Evolutionary conservation across 2,888 invertebrate species (phyloP), one percentile per base, ranked within the genome.

Genomic region (Hofmannophila pseudospretella): DNA sequence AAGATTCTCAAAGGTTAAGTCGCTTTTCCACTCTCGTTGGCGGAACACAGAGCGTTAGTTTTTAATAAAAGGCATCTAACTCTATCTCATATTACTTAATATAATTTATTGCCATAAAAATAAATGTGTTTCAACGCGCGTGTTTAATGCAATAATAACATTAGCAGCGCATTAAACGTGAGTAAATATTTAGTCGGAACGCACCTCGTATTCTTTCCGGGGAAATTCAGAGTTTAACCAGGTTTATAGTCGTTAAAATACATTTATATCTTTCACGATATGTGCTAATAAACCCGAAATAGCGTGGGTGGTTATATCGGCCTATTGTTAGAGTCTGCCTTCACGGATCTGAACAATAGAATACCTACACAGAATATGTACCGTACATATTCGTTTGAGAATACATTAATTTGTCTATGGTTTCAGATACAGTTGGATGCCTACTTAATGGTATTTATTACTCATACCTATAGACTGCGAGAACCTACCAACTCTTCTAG

Each of bases 171-270:
- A 54, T 60, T 67, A 46, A 52, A 47, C 56, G 56, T 54, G 45
- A 45, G 58, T 66, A 68, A 73, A 71, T 60, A 63, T 72, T 71
- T 67, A 62, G 57, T 63, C 53, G 51, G 56, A 65, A 58, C 54
- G 47, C 39, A 53, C 45, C 56, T 64, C 51, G 58, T 66, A 64
- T 68, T 66, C 63, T 67, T 67, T 64, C 56, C 52, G 50, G 48
- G 56, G 49, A 61, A 60, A 59, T 60, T 50, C 51, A 44, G 55
- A 60, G 67, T 64, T 66, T 16, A 16, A 65, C 58, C 54, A 54
- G 61, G 54, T 70, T 70, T 69, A 68, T 63, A 63, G 64, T 55
- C 54, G 58, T 51, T 68, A 62, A 65, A 66, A 63, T 53, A 50
- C 23, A 23, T 23, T 7, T 23, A 23, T 58, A 61, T 58, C 45